phyloP scores from a whole-genome alignment of 2,888 invertebrate genomes.

The Shargacucullia verbasci region DNA sequence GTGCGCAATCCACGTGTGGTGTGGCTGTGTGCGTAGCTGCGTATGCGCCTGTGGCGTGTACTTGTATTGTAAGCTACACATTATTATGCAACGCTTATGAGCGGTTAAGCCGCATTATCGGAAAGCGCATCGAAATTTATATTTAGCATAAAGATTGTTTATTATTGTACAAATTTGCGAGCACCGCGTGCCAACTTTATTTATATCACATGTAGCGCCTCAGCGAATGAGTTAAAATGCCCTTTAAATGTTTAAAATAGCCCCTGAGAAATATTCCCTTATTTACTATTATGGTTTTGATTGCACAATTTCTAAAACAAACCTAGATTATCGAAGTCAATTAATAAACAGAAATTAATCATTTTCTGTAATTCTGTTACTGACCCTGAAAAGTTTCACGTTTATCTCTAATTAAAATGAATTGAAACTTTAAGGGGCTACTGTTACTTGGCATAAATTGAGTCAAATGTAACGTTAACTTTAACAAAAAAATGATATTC shows the following conservation, averaged over 20 bases:
- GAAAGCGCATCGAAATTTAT: slow-evolving; percentile 64
- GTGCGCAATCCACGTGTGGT: slow-evolving; percentile 72
- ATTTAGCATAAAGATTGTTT: slow-evolving; percentile 50
- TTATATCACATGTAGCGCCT: slow-evolving; percentile 24
- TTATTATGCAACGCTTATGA: slow-evolving; percentile 80
- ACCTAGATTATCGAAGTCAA: background rate
- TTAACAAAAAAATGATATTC: too few species aligned
- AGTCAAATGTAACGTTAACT: background rate
- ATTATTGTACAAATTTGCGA: slow-evolving; percentile 37
- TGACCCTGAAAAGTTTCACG: too few species aligned
- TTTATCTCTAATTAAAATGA: background rate
- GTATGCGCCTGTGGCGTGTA: slow-evolving; percentile 67
- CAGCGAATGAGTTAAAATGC: slow-evolving; percentile 2
- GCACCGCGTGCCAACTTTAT: slow-evolving; percentile 31
- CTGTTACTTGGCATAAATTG: slow-evolving; percentile 1
- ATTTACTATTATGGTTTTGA: too few species aligned
- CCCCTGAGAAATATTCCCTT: too few species aligned
- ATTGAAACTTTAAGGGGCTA: background rate
- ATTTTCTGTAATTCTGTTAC: too few species aligned
- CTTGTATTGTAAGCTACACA: slow-evolving; percentile 69
- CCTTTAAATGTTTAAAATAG: background rate
- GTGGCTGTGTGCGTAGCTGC: slow-evolving; percentile 61
- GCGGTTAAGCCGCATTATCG: slow-evolving; percentile 71
- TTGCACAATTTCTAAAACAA: too few species aligned
- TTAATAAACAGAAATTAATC: background rate